Percentiles rank a stretch among this genome's conserved stretches.
phyloP scores from a whole-genome alignment of 2,797 vertebrate species.

The Molossus molossus region DNA sequence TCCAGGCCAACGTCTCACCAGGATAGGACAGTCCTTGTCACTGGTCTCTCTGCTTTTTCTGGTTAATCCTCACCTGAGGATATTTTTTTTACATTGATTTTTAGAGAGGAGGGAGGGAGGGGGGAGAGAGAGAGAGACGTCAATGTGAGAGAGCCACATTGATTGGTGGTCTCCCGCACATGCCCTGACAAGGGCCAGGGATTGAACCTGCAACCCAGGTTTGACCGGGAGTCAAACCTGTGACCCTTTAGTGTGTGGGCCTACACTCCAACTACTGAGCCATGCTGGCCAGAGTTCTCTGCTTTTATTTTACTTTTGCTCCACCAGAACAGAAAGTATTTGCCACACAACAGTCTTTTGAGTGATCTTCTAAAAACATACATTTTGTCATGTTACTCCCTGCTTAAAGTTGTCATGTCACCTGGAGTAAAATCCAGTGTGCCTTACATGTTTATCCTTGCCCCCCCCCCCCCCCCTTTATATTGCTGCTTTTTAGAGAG shows the following conservation, averaged over 20 bases:
- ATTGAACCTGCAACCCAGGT: too few species aligned
- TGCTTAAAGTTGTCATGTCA: neutral
- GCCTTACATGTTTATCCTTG: accelerated
- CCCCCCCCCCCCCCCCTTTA: neutral
- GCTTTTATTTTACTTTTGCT: neutral
- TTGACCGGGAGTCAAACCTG: too few species aligned
- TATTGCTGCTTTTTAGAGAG: too few species aligned
- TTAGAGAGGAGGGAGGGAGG: too few species aligned
- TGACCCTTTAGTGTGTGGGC: too few species aligned
- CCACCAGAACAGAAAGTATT: neutral
- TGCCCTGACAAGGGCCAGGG: too few species aligned
- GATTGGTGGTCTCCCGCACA: too few species aligned
- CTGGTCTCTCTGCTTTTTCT: neutral
- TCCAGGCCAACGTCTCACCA: neutral
- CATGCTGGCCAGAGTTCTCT: neutral
- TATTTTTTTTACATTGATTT: too few species aligned
- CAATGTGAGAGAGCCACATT: too few species aligned
- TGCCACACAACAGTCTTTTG: neutral
- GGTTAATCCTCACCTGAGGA: too few species aligned
- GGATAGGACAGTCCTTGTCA: neutral
- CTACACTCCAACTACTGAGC: too few species aligned
- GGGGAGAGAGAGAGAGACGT: too few species aligned
- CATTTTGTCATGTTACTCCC: neutral
- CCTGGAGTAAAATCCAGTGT: neutral
- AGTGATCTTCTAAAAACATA: neutral